A percentile compares a stretch with the other conserved stretches of the same genome.
Conservation (phyloP, 2,113 vertebrate genomes). For the Muntiacus muntjak region DNA sequence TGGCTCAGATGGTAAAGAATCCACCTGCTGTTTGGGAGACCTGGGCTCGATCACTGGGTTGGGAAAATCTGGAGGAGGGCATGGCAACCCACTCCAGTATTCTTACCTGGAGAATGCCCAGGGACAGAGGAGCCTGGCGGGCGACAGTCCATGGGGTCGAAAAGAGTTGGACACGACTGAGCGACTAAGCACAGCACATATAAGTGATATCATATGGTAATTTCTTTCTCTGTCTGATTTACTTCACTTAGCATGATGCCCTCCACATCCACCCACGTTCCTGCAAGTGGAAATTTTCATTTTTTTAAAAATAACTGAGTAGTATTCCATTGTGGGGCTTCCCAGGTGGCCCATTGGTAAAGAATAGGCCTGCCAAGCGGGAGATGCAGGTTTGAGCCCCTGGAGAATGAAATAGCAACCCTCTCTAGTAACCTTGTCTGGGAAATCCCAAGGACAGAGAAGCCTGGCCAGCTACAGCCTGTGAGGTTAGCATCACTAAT, state of each 20-base stretch:
- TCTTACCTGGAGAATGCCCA: not conserved
- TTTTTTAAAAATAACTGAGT: not conserved
- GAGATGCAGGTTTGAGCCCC: not conserved
- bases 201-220: not conserved
- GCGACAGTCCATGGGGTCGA: not conserved
- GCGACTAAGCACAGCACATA: not conserved
- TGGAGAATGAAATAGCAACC: not conserved
- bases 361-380: not conserved
- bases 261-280: not conserved
- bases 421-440: not conserved
- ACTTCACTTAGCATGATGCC: not conserved
- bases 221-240: not conserved
- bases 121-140: not conserved
- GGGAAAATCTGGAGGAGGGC: not conserved
- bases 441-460: not conserved
- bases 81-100: not conserved
- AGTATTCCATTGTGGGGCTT: not conserved
- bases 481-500: not conserved
- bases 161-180: not conserved
- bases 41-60: not conserved
- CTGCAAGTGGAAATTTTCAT: not conserved
- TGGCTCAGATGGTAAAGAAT: not conserved
- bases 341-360: not conserved
- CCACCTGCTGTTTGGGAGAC: accelerated
- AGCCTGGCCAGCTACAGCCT: not conserved